These are phyloP conservation scores for Gymnosoma rotundatum DNA, from an alignment of 2,888 invertebrate species.

Conservation along the genomic window DNA sequence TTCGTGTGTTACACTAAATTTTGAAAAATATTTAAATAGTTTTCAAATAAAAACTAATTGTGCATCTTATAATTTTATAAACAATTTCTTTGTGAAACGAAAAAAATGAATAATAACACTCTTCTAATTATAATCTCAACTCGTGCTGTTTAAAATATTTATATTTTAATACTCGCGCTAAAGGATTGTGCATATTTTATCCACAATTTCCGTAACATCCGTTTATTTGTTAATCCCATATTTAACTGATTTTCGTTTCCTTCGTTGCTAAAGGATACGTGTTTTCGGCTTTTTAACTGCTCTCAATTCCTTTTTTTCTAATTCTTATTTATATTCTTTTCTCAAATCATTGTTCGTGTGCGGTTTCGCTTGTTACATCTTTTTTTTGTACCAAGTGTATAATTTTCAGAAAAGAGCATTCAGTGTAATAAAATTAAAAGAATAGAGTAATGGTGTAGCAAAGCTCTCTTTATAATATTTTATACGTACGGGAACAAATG, in stretches of 20 bases:
- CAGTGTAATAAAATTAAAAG: background rate
- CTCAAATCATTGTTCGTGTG: constrained; percentile 33
- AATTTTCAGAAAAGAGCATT: constrained; percentile 29
- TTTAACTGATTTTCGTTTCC: constrained; percentile 79
- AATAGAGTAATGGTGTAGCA: constrained; percentile 6
- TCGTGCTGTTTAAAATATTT: background rate
- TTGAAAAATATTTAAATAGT: no score
- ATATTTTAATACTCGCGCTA: constrained; percentile 49
- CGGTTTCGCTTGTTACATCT: constrained; percentile 49
- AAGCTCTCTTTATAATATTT: background rate
- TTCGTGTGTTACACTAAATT: no score
- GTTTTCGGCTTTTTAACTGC: constrained; percentile 69
- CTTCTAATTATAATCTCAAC: background rate
- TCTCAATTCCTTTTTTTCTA: constrained; percentile 7
- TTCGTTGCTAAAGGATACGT: constrained; percentile 76
- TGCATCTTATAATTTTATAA: no score
- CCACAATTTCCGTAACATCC: constrained; percentile 74
- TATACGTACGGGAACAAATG: background rate
- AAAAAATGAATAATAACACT: no score
- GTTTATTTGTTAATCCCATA: constrained; percentile 78
- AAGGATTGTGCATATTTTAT: constrained; percentile 14
- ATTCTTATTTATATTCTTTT: constrained; percentile 45
- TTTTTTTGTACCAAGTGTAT: constrained; percentile 32
- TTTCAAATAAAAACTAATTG: no score
- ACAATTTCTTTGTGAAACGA: no score